These are phyloP conservation scores for Coecobrya sp. DNA, from an alignment of 2,888 invertebrate species.

Conservation along the genomic window DNA sequence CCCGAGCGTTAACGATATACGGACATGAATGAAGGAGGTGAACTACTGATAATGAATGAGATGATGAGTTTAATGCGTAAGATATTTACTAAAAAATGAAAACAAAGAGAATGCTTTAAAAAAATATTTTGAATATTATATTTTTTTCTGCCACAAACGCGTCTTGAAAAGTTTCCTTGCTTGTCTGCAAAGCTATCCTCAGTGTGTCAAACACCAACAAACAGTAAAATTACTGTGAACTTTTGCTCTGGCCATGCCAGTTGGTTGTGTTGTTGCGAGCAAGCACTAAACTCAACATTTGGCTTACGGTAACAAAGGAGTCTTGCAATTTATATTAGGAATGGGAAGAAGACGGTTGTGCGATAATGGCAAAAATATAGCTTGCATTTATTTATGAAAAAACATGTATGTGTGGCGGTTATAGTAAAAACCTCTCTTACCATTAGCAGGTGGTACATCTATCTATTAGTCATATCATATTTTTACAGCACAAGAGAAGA, in stretches of 20 bases:
- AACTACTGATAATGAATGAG: conserved; percentile 4
- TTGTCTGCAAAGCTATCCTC: conserved; percentile 53
- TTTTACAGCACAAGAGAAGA: not conserved
- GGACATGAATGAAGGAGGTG: not conserved
- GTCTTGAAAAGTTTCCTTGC: conserved; percentile 9
- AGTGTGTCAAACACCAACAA: conserved; percentile 45
- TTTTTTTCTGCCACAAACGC: conserved; percentile 38
- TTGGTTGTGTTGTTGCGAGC: conserved; percentile 17
- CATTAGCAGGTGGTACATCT: not conserved
- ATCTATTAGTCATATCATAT: not conserved
- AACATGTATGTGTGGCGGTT: not conserved
- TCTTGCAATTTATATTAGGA: conserved; percentile 18
- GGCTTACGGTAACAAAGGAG: conserved; percentile 34
- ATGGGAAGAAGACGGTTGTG: conserved; percentile 20
- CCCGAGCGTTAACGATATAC: not conserved
- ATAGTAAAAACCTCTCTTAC: not conserved
- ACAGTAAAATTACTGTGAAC: conserved; percentile 35
- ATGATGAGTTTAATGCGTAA: conserved; percentile 4
- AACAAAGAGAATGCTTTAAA: conserved; percentile 49
- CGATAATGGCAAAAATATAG: not conserved
- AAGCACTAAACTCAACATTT: conserved; percentile 40
- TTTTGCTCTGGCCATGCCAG: conserved; percentile 25
- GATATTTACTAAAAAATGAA: conserved; percentile 35
- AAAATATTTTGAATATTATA: conserved; percentile 14
- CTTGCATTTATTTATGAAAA: not conserved